Evolutionary conservation across 2,113 vertebrate genomes (phyloP), one percentile per base, ranked within the genome.

Genomic region (Coptodon bakossiorum): DNA sequence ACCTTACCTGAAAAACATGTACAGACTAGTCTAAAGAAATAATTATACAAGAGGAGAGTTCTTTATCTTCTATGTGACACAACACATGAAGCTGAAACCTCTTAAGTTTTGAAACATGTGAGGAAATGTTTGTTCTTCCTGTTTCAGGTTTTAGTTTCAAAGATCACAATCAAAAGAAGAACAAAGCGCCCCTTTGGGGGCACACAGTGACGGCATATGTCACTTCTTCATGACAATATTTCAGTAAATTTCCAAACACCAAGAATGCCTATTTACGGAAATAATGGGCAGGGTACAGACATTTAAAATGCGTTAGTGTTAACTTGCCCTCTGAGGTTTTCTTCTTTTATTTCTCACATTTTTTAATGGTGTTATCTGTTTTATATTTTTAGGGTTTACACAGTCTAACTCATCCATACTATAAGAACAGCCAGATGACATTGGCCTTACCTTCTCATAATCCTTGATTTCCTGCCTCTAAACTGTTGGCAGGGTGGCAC

Each of bases 361-460:
- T 29, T 0, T 7, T 27, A 52, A 29, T 5, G 4, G 4, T 0
- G 22, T 45, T 45, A 73, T 27, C 8, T 27, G 8, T 73, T 71
- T 6, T 45, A 2, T 73, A 45, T 45, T 43, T 71, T 71, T 43
- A 43, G 66, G 66, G 12, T 71, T 40, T 71, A 71, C 7, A 43
- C 66, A 71, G 0, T 43, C n/a, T 71, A 24, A 40, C 22, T 0
- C 66, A 71, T 16, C 12, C 19, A 22, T 71, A 24, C 7, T 40
- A 38, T 43, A 43, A 24, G 66, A 71, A 71, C 6, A 63, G 59
- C 9, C 24, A 48, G 0, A 29, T 7, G 6, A 14, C 22, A 48
- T 22, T 12, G 31, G 61, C 31, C 17, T 38, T 0, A 0, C 61
- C 31, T 66, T 36, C 40, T 48, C 38, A 10, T 73, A 45, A 24